These are phyloP conservation scores for Sitodiplosis mosellana DNA, from an alignment of 1,140 invertebrate genomes.

Conservation along the genomic window DNA sequence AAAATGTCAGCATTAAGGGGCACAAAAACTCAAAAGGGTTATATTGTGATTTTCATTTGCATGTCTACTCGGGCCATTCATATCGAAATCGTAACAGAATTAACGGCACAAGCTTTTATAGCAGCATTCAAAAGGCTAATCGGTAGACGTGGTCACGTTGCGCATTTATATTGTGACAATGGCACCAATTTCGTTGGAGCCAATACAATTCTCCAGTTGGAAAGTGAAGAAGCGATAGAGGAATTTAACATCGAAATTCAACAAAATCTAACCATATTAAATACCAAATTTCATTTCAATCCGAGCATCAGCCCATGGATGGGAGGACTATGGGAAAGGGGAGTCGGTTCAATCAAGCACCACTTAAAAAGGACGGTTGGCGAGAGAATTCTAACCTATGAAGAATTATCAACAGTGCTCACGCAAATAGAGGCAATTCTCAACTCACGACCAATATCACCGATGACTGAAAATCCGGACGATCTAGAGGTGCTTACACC, in stretches of 20 bases:
- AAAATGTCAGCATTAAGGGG: slow-evolving; percentile 5
- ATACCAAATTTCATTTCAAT: slow-evolving; percentile 5
- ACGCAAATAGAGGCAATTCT: slow-evolving; percentile 14
- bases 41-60: slow-evolving; percentile 11
- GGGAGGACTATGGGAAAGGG: slow-evolving; percentile 1
- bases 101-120: slow-evolving; percentile 17
- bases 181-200: slow-evolving; percentile 22
- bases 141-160: slow-evolving; percentile 9
- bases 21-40: slow-evolving; percentile 1
- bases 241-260: too few species aligned
- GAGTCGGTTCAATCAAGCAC: neutral
- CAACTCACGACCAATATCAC: slow-evolving; percentile 12
- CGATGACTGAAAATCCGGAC: neutral
- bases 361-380: slow-evolving; percentile 6
- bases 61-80: slow-evolving; percentile 13
- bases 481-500: slow-evolving; percentile 6
- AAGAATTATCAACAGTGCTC: slow-evolving; percentile 12
- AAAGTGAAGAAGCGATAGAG: too few species aligned
- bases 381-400: slow-evolving; percentile 10
- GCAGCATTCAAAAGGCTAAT: slow-evolving; percentile 16
- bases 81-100: slow-evolving; percentile 15
- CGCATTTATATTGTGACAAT: slow-evolving; percentile 13
- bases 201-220: slow-evolving; percentile 7
- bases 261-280: too few species aligned
- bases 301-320: slow-evolving; percentile 2